phyloP scores from a whole-genome alignment of 2,888 invertebrate species.

The Ochropleura plecta region DNA sequence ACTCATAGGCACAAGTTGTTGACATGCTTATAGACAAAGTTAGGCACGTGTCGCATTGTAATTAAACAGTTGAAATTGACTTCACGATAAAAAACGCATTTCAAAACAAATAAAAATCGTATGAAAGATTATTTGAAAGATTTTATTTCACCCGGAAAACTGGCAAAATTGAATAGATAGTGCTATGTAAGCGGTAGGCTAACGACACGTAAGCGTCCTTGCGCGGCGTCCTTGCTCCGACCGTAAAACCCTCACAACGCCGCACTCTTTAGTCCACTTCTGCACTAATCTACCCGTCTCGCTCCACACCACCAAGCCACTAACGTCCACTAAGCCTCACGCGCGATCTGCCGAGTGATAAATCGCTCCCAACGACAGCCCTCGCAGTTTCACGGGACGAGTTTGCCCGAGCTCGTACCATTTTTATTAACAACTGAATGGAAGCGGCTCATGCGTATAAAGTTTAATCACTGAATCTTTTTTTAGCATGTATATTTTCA shows the following conservation, averaged over 20 bases:
- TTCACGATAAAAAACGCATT: slow-evolving; percentile 3
- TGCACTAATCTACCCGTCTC: slow-evolving; percentile 68
- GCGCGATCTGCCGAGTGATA: slow-evolving; percentile 82
- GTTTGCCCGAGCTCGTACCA: slow-evolving; percentile 78
- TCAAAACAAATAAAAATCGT: background rate
- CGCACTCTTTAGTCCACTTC: slow-evolving; percentile 73
- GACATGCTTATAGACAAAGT: slow-evolving; percentile 23
- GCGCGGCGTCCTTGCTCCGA: slow-evolving; percentile 85
- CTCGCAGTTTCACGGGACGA: slow-evolving; percentile 78
- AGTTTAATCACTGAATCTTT: slow-evolving; percentile 80
- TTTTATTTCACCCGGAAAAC: slow-evolving; percentile 18
- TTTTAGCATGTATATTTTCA: slow-evolving; percentile 74
- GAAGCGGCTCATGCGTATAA: slow-evolving; percentile 78
- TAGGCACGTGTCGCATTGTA: slow-evolving; percentile 18
- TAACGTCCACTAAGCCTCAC: slow-evolving; percentile 75
- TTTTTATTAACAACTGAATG: slow-evolving; percentile 85
- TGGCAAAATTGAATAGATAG: slow-evolving; percentile 15
- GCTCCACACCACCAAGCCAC: slow-evolving; percentile 60
- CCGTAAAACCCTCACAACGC: slow-evolving; percentile 73
- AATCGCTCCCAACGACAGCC: slow-evolving; percentile 84
- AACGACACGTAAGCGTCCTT: slow-evolving; percentile 84
- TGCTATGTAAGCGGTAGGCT: slow-evolving; percentile 65
- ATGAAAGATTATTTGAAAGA: background rate
- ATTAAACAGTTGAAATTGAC: slow-evolving; percentile 21
- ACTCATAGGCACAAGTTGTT: slow-evolving; percentile 11